Conservation (phyloP, 1,140 invertebrate species). For the Magallana ariakensis region DNA sequence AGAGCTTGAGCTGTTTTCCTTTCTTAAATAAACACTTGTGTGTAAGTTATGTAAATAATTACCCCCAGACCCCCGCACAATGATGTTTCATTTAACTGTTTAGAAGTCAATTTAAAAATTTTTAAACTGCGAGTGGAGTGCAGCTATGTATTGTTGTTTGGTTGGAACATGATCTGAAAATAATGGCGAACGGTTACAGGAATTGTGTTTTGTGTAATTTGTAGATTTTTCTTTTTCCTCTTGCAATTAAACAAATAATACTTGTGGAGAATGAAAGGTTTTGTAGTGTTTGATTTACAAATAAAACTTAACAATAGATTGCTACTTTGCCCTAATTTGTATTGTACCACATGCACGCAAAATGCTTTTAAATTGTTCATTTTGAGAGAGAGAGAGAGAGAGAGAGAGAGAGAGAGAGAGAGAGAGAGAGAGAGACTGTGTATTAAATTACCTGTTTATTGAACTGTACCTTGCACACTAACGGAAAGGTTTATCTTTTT, state of each 20-base stretch:
- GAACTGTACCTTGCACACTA: no score
- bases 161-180: neutral
- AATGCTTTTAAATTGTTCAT: neutral
- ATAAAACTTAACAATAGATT: conserved; percentile 24
- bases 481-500: no score
- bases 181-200: neutral
- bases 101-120: conserved; percentile 36
- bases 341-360: neutral
- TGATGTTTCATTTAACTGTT: conserved; percentile 24
- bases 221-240: conserved; percentile 10
- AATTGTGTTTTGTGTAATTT: neutral
- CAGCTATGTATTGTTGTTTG: neutral
- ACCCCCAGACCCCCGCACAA: conserved; percentile 4
- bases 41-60: conserved; percentile 34
- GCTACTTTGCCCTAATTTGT: conserved; percentile 7
- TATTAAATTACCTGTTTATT: no score
- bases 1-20: conserved; percentile 7
- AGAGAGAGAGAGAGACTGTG: conserved; percentile 28
- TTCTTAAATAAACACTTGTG: neutral
- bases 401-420: conserved; percentile 1
- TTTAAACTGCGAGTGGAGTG: conserved; percentile 17
- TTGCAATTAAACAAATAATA: conserved; percentile 24
- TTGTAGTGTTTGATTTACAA: conserved; percentile 33
- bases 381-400: neutral
- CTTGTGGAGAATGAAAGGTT: neutral